Base-by-base conservation (phyloP, 2,888 invertebrate species). In the Temnothorax rugatulus region DNA sequence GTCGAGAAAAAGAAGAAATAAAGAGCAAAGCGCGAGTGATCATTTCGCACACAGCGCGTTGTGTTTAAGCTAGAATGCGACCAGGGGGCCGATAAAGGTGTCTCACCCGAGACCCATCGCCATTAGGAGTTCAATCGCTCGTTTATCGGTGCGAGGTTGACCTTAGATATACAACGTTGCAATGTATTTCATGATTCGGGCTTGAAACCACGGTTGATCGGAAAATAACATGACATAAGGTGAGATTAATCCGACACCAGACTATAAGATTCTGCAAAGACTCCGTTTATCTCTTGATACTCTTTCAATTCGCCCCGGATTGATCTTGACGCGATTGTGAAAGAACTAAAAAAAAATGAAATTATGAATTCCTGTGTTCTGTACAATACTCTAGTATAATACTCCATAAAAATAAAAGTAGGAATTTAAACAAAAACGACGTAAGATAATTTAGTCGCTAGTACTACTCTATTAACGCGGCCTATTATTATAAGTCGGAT, bases 111-210 rank as follows among this genome's bases (percentile, higher is more conserved):
- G 89, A 88, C 86, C 73, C 84, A 86, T 52, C 69, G 85, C 74
- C 82, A 84, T 83, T 69, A 84, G 76, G 79, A 77, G 59, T 61
- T 83, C 82, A 68, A 64, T 84, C 73, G 69, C 66, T 73, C 54
- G 54, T 87, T 89, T 87, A 88, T 90, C 90, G 79, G 83, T 88
- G 68, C 44, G 74, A 84, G 83, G 66, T 83, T 90, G 90, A 90
- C 90, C 90, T 90, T 83, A 88, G 90, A 90, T 90, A 88, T 74
- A 15, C 25, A 79, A 66, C 9, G 50, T 66, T 64, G 21, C 41
- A 63, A 13, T 73, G 50, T 73, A 57, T 76, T 79, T 82, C 25
- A 68, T 75, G 63, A 77, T 84, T 71, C 38, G 41, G 25, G 18
- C n/a, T 54, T 63, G 18, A 41, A 64, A 71, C 7, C 13, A 7